A percentile compares a stretch with the other conserved stretches of the same genome.
Evolutionary conservation across 2,888 invertebrate genomes (phyloP).

Genomic region (Chromoteleia sp.): DNA sequence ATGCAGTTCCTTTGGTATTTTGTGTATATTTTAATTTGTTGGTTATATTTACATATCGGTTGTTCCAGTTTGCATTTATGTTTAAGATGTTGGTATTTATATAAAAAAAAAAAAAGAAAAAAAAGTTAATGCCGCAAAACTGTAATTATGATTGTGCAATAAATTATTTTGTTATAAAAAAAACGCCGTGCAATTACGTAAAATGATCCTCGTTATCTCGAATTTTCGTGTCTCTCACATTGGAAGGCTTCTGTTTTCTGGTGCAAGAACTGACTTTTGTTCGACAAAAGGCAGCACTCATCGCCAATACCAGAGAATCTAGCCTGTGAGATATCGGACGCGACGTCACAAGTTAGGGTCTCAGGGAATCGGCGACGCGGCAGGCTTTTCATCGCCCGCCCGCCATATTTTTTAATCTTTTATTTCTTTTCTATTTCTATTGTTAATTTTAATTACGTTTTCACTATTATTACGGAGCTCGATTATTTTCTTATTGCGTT

Average conservation of each 20-base stretch:
- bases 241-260: conserved; percentile 72
- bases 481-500: background rate
- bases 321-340: conserved; percentile 88
- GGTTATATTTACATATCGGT: conserved; percentile 43
- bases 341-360: conserved; percentile 91
- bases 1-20: too few relatives aligned
- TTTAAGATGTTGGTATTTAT: conserved; percentile 29
- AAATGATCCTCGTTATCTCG: conserved; percentile 42
- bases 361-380: conserved; percentile 90
- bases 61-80: too few relatives aligned
- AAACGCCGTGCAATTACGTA: conserved; percentile 10
- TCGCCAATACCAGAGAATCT: conserved; percentile 90
- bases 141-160: conserved; percentile 39
- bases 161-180: conserved; percentile 40
- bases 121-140: background rate
- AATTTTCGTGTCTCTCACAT: conserved; percentile 49
- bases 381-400: conserved; percentile 84
- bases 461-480: conserved; percentile 8
- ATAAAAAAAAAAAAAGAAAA: background rate
- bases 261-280: conserved; percentile 79
- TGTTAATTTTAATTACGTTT: conserved; percentile 15
- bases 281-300: conserved; percentile 85
- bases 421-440: conserved; percentile 32
- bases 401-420: conserved; percentile 75
- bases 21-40: conserved; percentile 1